Percentiles rank a stretch among this genome's conserved stretches.
Conservation (phyloP, 2,113 vertebrate species). For the Dendrocopos noguchii region DNA sequence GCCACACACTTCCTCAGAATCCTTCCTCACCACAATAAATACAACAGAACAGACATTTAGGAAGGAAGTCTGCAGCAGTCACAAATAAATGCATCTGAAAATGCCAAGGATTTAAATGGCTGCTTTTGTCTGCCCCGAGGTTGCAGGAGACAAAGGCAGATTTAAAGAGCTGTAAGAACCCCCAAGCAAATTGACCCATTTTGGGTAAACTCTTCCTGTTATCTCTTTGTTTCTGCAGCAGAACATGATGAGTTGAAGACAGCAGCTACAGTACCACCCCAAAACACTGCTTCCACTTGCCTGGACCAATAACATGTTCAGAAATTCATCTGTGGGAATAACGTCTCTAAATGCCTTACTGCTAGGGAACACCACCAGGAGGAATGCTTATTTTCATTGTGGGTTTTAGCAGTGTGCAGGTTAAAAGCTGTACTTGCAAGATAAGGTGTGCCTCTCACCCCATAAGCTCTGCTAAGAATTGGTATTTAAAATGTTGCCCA, state of each 20-base stretch:
- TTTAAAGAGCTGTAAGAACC: neutral
- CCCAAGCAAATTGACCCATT: neutral
- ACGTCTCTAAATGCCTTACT: neutral
- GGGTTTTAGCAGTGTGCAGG: neutral
- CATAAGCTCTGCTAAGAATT: neutral
- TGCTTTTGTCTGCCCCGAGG: neutral
- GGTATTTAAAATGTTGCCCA: neutral
- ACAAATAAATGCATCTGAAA: neutral
- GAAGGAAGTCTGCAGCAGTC: neutral
- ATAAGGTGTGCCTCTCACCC: neutral
- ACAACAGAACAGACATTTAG: neutral
- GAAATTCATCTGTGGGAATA: neutral
- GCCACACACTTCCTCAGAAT: neutral
- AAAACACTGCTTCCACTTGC: neutral
- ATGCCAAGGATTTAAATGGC: neutral
- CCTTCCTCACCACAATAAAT: neutral
- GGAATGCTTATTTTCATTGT: neutral
- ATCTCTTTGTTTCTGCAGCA: neutral
- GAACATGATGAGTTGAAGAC: neutral
- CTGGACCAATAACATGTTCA: neutral
- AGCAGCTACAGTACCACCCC: neutral
- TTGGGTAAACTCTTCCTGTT: neutral
- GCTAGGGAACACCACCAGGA: neutral
- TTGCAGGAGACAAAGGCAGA: neutral
- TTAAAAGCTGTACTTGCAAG: constrained; percentile 12